Evolutionary conservation across 2,797 vertebrate genomes (phyloP), one percentile per base, ranked within the genome.

Genomic region (Peromyscus nudipes): DNA sequence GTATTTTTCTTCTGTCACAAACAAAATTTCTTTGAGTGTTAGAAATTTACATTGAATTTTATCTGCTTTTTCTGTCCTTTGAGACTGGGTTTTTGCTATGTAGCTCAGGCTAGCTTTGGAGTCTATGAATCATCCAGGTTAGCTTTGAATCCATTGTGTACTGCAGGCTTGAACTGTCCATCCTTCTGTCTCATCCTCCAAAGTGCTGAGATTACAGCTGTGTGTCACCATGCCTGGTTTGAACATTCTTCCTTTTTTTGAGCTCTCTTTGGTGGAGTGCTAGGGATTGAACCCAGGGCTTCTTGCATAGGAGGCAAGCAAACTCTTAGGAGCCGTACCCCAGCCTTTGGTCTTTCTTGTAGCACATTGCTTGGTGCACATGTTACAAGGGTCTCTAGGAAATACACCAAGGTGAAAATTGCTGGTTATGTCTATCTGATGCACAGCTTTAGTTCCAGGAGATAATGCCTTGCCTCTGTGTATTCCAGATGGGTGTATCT

Each of bases 1-100:
- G 31, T 95, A 46, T 37, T 29, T 64, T 92, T 96, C 75, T 94
- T 34, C 37, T 65, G 2, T 81, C 84, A 34, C 27, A 55, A 93
- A 92, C 8, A 85, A 1, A 88, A 43, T n/a, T 77, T 6, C 34
- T 94, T 94, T 73, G 37, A 65, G 64, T 31, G 55, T 79, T 65
- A 46, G 49, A 62, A 89, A 75, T 37, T 29, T 40, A 23, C 34
- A 19, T 4, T 7, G 5, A 90, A 21, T 80, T 65, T 90, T 37
- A 5, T 27, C 25, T 67, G n/a, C 31, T n/a, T 27, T 65, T 90
- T 46, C 57, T 76, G 6, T 76, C 37, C 40, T 25, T 65, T 46
- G 73, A 49, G 52, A 75, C 86, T 67, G 43, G 69, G 29, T 64
- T 76, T 76, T 76, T 60, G 3, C 57, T 52, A 2, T 75, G 43